These are phyloP conservation scores for Sebastes oblongus DNA, from an alignment of 2,797 vertebrate species.

Conservation along the genomic window DNA sequence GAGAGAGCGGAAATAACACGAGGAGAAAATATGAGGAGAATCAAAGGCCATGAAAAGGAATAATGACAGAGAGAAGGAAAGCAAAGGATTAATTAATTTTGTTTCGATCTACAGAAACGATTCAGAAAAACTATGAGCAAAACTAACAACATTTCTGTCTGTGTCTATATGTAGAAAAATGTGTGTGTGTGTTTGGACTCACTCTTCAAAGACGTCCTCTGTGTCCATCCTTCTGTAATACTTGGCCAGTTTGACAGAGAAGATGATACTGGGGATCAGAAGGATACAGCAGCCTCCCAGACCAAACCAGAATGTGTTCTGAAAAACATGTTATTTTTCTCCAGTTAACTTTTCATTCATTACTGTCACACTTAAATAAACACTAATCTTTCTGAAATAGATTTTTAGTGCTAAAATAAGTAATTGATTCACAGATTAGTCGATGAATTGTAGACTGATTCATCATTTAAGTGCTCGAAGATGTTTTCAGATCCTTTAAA, in stretches of 20 bases:
- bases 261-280: constrained; percentile 90
- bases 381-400: neutral
- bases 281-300: constrained; percentile 90
- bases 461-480: neutral
- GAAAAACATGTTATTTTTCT: constrained; percentile 29
- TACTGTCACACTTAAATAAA: neutral
- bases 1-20: constrained; percentile 53
- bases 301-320: constrained; percentile 99
- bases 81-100: constrained; percentile 36
- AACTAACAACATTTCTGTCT: neutral
- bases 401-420: neutral
- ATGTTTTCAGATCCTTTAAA: neutral
- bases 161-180: neutral
- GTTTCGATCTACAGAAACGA: constrained; percentile 21
- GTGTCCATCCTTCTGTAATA: constrained; percentile 96
- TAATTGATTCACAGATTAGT: neutral
- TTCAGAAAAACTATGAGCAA: constrained; percentile 2
- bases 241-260: constrained; percentile 91
- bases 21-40: constrained; percentile 31
- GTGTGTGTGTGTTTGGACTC: constrained; percentile 70
- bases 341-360: neutral
- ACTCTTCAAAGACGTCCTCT: constrained; percentile 97
- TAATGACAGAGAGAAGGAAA: constrained; percentile 31
- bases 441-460: neutral
- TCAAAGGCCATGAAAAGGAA: constrained; percentile 9